Base-by-base conservation (phyloP, 2,797 vertebrate genomes). In the Loriculus beryllinus region DNA sequence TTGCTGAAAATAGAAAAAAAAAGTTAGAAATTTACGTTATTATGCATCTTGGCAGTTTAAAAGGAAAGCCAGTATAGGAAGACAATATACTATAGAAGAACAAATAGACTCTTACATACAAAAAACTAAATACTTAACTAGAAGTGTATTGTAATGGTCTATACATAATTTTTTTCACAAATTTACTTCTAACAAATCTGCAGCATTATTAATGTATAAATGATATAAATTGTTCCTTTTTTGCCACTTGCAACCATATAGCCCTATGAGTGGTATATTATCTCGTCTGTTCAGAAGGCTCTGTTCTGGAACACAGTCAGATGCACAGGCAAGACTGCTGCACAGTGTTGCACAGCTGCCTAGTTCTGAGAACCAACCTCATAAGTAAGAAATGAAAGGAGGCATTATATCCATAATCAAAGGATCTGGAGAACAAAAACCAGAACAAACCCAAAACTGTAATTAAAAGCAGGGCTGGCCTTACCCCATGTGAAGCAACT, bases 1-100 rank as follows among this genome's bases (percentile, higher is more conserved):
- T 98, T 96, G 98, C 98, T 98, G 96, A 31, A 95, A 98, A 97
- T 22, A 96, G 29, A 92, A 96, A 94, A 33, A 86, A 84, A 96
- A 92, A 17, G 94, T 18, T 80, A 93, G 65, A 91, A 47, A 65
- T 48, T 2, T 25, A 70, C 19, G 42, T 3, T 7, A 57, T 31
- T 90, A 31, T 52, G n/a, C 17, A 81, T 31, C 40, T 51, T 80
- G 33, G 10, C 7, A 72, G 28, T 86, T 93, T 54, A 45, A 86
- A 81, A 96, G 40, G 6, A 79, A 93, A 79, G 9, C 4, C 25
- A 20, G 7, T 43, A 21, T n/a, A 19, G 60, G 25, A 22, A 88
- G 91, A 88, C 78, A 11, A 60, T 2, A 7, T 42, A 43, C 29
- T 65, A 28, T 0, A 74, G 8, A 77, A 82, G 19, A 68, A 77